Conservation (phyloP, 1,140 invertebrate species). For the Nasonia vitripennis region DNA sequence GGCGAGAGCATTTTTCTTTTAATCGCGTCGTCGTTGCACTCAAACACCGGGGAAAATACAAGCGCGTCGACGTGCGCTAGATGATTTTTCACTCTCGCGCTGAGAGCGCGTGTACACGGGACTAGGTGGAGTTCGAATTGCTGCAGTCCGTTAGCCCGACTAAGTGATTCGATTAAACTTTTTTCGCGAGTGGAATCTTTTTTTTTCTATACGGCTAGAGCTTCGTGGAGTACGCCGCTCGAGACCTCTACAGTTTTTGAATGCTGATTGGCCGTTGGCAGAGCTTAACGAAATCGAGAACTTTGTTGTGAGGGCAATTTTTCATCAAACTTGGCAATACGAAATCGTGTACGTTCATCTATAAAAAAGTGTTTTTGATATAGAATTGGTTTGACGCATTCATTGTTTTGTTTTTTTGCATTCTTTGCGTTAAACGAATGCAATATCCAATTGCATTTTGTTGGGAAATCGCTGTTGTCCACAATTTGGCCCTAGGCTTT, state of each 20-base stretch:
- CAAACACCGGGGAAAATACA: not conserved
- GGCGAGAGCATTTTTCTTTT: conserved; percentile 44
- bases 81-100: conserved; percentile 34
- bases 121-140: not conserved
- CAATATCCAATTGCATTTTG: no score
- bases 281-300: no score
- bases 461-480: no score
- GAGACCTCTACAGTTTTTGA: no score
- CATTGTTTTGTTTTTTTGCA: no score
- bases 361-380: no score
- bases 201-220: not conserved
- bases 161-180: conserved; percentile 35
- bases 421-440: no score
- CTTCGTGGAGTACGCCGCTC: not conserved
- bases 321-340: not conserved
- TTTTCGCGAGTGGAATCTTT: not conserved
- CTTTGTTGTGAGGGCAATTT: no score
- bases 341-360: no score
- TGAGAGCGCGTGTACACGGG: not conserved
- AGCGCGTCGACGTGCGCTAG: not conserved
- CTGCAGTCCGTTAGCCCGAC: not conserved
- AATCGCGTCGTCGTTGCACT: conserved; percentile 2
- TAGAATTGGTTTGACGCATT: no score
- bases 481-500: no score
- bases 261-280: no score